phyloP scores from a whole-genome alignment of 2,797 vertebrate genomes.

The Trachops cirrhosus region DNA sequence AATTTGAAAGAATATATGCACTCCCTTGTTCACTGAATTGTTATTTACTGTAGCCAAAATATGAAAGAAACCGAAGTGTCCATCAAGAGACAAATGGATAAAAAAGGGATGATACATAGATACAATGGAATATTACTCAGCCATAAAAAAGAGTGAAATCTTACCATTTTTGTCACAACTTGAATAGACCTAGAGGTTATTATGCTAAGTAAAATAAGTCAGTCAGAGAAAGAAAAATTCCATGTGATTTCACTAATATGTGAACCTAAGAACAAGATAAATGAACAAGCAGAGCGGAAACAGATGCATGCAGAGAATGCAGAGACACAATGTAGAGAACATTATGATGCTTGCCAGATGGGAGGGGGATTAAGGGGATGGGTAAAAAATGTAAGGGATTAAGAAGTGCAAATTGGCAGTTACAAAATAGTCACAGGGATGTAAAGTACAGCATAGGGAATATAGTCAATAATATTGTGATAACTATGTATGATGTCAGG shows the following conservation, averaged over 20 bases:
- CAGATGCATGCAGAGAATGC: no score
- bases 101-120: not conserved
- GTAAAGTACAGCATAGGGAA: not conserved
- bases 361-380: not conserved
- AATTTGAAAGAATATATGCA: not conserved
- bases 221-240: not conserved
- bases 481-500: not conserved
- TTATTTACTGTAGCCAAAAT: not conserved
- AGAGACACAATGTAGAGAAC: not conserved
- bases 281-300: not conserved
- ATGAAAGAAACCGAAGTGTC: not conserved
- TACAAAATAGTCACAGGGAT: not conserved
- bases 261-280: not conserved
- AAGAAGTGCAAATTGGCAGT: not conserved
- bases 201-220: not conserved
- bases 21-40: not conserved
- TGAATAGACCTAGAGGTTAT: not conserved
- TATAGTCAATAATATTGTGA: not conserved
- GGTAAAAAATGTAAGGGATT: not conserved
- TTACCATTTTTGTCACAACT: not conserved
- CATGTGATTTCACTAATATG: not conserved
- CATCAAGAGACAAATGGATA: not conserved
- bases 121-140: not conserved
- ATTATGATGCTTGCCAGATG: not conserved
- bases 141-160: not conserved